Percentiles rank a stretch among this genome's conserved stretches.
phyloP scores from a whole-genome alignment of 1,140 invertebrate species.

The Drosophila mojavensis region DNA sequence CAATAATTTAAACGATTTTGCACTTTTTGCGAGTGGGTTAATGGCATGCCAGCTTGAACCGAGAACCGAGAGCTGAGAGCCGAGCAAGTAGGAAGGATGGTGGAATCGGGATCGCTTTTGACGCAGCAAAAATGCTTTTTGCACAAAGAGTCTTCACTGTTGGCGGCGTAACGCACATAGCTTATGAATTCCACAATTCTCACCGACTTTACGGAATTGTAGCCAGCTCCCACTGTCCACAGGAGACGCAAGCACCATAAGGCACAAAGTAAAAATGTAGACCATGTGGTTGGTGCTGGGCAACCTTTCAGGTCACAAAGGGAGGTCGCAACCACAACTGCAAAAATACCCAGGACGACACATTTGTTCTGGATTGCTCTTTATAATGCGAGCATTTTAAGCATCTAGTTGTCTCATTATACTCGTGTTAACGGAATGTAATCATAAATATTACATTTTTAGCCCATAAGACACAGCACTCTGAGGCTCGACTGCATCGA shows the following conservation, averaged over 20 bases:
- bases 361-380: not conserved
- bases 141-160: conserved; percentile 29
- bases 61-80: not conserved
- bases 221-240: not conserved
- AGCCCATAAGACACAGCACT: no score
- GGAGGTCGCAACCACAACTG: conserved; percentile 2
- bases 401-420: not conserved
- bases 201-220: conserved; percentile 16
- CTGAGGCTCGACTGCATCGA: no score
- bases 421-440: no score
- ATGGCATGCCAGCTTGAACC: conserved; percentile 43
- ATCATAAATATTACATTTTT: no score
- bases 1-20: conserved; percentile 74
- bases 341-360: not conserved
- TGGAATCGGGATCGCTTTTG: conserved; percentile 48
- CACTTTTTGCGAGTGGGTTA: conserved; percentile 73
- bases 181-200: conserved; percentile 68
- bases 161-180: conserved; percentile 56
- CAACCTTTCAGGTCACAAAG: not conserved
- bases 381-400: not conserved
- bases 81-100: not conserved
- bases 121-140: conserved; percentile 62
- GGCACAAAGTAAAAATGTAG: conserved; percentile 68
- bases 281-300: conserved; percentile 54
- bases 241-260: conserved; percentile 1